These are phyloP conservation scores for Tipula confusa DNA, from an alignment of 2,888 invertebrate genomes.

Conservation along the genomic window DNA sequence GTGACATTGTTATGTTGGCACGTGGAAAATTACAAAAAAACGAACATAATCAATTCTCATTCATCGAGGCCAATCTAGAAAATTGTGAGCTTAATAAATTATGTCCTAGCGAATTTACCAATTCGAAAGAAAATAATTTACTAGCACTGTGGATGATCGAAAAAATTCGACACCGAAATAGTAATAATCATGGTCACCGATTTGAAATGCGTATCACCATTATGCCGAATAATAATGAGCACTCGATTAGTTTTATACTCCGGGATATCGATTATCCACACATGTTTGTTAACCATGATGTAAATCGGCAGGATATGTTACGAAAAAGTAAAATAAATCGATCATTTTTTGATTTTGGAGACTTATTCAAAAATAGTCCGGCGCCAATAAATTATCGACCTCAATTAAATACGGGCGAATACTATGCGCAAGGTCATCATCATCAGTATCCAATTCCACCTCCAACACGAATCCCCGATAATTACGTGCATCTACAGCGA, in stretches of 20 bases:
- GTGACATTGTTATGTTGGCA: constrained; percentile 62
- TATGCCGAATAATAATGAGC: constrained; percentile 50
- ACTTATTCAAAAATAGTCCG: not conserved
- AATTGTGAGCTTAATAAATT: constrained; percentile 38
- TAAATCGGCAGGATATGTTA: not conserved
- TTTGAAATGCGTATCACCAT: constrained; percentile 67
- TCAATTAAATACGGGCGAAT: constrained; percentile 21
- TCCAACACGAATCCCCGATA: not conserved
- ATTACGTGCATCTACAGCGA: not conserved
- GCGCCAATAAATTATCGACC: not conserved
- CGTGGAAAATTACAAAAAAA: constrained; percentile 58
- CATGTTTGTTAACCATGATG: not conserved
- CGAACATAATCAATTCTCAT: constrained; percentile 52
- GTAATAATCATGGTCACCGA: constrained; percentile 49
- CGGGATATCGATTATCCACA: constrained; percentile 47
- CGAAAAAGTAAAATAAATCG: not conserved
- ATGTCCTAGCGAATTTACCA: constrained; percentile 36
- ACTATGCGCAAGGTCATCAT: not conserved
- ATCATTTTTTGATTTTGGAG: not conserved
- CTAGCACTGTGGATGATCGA: constrained; percentile 67
- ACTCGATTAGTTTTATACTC: constrained; percentile 43
- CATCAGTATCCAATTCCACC: not conserved
- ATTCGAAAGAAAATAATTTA: constrained; percentile 44
- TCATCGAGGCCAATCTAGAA: constrained; percentile 50
- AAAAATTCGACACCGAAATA: constrained; percentile 61